A percentile compares a stretch with the other conserved stretches of the same genome.
Conservation (phyloP, 2,888 invertebrate genomes). For the Yponomeuta malinellus region DNA sequence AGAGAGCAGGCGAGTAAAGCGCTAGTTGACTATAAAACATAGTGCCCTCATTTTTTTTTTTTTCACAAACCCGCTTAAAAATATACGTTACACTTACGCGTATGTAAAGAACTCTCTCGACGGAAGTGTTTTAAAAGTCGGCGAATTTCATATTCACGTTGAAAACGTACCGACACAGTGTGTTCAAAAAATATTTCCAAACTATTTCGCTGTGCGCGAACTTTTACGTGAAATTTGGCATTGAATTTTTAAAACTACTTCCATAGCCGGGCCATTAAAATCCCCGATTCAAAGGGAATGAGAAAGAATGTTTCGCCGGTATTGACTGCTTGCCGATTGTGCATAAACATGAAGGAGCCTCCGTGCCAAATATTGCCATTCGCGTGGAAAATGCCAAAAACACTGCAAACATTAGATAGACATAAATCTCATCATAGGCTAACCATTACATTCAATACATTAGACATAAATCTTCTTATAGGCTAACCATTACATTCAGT, state of each 20-base stretch:
- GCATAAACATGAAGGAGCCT: not conserved
- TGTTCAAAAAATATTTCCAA: conserved; percentile 30
- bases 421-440: no score
- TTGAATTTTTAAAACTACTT: conserved; percentile 4
- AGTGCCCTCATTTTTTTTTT: no score
- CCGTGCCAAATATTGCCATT: not conserved
- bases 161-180: conserved; percentile 48
- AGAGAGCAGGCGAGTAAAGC: no score
- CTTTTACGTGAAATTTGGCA: conserved; percentile 44
- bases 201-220: conserved; percentile 32
- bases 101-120: conserved; percentile 18
- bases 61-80: no score
- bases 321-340: conserved; percentile 1
- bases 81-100: conserved; percentile 10
- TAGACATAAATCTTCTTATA: no score
- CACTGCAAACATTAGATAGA: not conserved
- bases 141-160: conserved; percentile 35
- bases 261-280: not conserved
- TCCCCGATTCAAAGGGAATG: conserved; percentile 4
- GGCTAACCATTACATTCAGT: no score
- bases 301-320: not conserved
- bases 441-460: no score
- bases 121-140: conserved; percentile 35
- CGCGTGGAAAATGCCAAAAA: not conserved
- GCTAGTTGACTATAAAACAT: no score